Base-by-base conservation (phyloP, 1,140 invertebrate species). In the Drosophila asahinai region DNA sequence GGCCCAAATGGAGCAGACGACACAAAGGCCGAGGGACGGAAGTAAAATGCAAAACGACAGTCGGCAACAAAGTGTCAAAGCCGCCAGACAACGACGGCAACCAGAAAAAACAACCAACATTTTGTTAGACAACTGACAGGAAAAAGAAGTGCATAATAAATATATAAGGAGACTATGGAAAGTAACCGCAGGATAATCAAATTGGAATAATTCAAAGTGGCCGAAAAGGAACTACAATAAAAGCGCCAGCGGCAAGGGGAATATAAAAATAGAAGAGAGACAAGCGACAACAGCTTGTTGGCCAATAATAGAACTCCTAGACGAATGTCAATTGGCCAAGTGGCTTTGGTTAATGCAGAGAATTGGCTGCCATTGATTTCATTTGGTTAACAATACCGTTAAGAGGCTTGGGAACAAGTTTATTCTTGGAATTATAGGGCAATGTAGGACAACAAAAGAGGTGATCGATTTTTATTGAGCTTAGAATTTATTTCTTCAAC, bases 171-270 rank as follows among this genome's bases (percentile, higher is more conserved):
- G 14, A 52, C 48, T 33, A 36, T 12, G 63, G 15, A 54, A 71
- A 67, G 43, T 30, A 54, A 86, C 63, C 67, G 57, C 63, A 57
- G 4, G 48, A 77, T 87, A 87, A 86, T 86, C 80, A 66, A 86
- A 86, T 87, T 80, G 61, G 45, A 72, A 72, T 68, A 65, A 76
- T 60, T 59, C 58, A 64, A 77, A 78, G 70, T 60, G 67, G 49
- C 51, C 49, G 38, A 52, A 57, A 58, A 45, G 66, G 22, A 60
- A 48, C 47, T 51, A 58, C 49, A 63, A 54, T 43, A 25, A 48
- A 62, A 42, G 19, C 17, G 12, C 27, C 15, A 40, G 14, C 19
- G 14, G 33, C 54, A n/a, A 8, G 3, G 15, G 36, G 36, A 42
- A 43, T 42, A 63, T 8, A 49, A 61, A 55, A 12, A 17, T 30